Base-by-base conservation (phyloP, 2,888 invertebrate species). In the Catonia carolina region DNA sequence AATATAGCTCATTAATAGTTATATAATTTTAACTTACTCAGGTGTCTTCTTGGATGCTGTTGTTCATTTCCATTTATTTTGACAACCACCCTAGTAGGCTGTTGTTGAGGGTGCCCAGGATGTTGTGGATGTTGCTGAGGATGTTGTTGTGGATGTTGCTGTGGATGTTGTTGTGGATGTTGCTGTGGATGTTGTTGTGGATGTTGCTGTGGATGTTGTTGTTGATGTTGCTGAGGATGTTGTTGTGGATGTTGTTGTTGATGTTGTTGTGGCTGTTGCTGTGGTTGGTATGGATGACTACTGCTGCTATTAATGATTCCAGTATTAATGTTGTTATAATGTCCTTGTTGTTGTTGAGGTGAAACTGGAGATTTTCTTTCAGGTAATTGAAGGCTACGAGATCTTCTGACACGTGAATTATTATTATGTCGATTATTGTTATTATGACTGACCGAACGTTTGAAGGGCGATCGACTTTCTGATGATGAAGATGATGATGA, bases 341-440 rank as follows among this genome's bases (percentile, higher is more conserved):
- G 73, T 72, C 58, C 71, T 15, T 42, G 45, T 15, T 42, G 42
- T n/a, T 42, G 42, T 2, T 22, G 64, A 8, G 64, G 56, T 12
- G 67, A 63, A 14, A 69, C 75, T 0, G 78, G 77, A 1, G 79
- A 79, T 35, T 75, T 73, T 62, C 75, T 74, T 65, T 83, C 83
- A 1, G 80, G 82, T 22, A 83, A 71, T 66, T 84, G 83, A 22
- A 84, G 73, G 62, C 83, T 83, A 65, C 82, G 75, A 1, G 78
- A 78, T 22, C 79, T 69, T 59, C 77, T 66, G 12, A 78, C 78
- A 50, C 76, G 62, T 12, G 70, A 68, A 39, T 66, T 63, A 12
- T 63, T 60, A 12, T 65, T 61, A 54, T 65, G 61, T 53, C 63
- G 27, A 27, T 27, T 27, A 27, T 27, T 27, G 8, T 27, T 27